Base-by-base conservation (phyloP, 2,797 vertebrate genomes). In the Scolopax bukidnonensis region DNA sequence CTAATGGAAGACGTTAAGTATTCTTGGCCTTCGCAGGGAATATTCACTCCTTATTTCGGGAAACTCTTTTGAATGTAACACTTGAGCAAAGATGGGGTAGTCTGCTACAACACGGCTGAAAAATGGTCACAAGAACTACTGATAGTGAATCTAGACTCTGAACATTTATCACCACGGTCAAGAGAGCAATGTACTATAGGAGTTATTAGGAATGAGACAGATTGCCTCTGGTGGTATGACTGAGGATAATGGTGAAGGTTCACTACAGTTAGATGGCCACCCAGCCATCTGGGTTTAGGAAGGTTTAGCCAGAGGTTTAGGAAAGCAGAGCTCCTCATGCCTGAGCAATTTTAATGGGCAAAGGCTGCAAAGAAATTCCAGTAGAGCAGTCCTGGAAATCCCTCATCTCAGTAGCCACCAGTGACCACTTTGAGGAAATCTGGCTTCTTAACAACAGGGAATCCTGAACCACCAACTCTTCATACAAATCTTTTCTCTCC, bases 1-100 rank as follows among this genome's bases (percentile, higher is more conserved):
- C 80, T 40, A 8, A 47, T 30, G 21, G 32, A 64, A 60, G n/a
- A 19, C 1, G 3, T 24, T 24, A 32, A 0, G 0, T 4, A 78
- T 43, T 10, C 60, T 54, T 33, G n/a, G n/a, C 9, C 45, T 76
- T 84, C 59, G 15, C 4, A 25, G 47, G 59, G 41, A 78, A 23
- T 4, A 63, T 40, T 43, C 27, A 59, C 10, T 27, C 6, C 33
- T 54, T 54, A 20, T 48, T 87, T 75, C 28, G 38, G 64, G 64
- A 67, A 70, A 20, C 4, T 47, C 8, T 69, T 80, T 53, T 59
- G 53, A 90, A 45, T 7, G 20, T 32, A 51, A 6, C 23, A 15
- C 36, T 77, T 36, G 15, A 38, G 48, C 12, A 70, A 87, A 77
- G 12, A 23, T 64, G 71, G 59, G 19, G 10, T 18, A 80, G 4